A percentile compares a stretch with the other conserved stretches of the same genome.
These are phyloP conservation scores for Drosophila atroscutellata DNA, from an alignment of 2,888 invertebrate genomes.

Conservation along the genomic window DNA sequence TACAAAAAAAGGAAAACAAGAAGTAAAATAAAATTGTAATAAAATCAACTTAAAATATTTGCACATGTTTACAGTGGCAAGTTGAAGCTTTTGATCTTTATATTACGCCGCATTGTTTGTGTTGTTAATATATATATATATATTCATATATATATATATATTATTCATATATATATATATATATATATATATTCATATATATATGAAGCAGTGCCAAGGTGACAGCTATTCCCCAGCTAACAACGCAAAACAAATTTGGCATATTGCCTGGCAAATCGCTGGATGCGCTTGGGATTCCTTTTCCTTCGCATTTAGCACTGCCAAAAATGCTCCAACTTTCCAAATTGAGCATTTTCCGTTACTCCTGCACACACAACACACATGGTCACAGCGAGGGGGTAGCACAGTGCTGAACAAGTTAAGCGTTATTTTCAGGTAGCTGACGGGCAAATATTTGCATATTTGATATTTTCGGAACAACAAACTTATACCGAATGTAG, in stretches of 20 bases:
- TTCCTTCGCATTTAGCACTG: conserved; percentile 35
- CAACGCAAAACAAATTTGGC: conserved; percentile 15
- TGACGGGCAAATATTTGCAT: conserved; percentile 74
- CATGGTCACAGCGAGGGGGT: background rate
- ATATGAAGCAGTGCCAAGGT: conserved; percentile 56
- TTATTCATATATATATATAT: background rate
- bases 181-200: background rate
- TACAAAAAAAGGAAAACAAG: conserved; percentile 25
- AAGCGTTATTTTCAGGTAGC: conserved; percentile 73
- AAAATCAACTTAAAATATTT: conserved; percentile 80
- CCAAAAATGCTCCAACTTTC: conserved; percentile 51
- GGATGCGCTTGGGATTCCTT: conserved; percentile 43
- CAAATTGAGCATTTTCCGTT: conserved; percentile 56
- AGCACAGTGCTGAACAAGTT: conserved; percentile 28
- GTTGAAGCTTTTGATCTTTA: conserved; percentile 76
- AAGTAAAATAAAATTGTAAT: conserved; percentile 53
- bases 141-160: background rate
- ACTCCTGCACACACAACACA: conserved; percentile 5
- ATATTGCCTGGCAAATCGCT: conserved; percentile 55
- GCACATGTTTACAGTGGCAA: conserved; percentile 66
- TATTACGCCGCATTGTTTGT: conserved; percentile 52
- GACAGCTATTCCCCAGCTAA: conserved; percentile 53
- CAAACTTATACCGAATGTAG: conserved; percentile 73
- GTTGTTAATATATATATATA: conserved; percentile 45
- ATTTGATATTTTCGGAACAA: conserved; percentile 78